These are phyloP conservation scores for Papilio polyxenes DNA, from an alignment of 1,140 invertebrate species.

Conservation along the genomic window DNA sequence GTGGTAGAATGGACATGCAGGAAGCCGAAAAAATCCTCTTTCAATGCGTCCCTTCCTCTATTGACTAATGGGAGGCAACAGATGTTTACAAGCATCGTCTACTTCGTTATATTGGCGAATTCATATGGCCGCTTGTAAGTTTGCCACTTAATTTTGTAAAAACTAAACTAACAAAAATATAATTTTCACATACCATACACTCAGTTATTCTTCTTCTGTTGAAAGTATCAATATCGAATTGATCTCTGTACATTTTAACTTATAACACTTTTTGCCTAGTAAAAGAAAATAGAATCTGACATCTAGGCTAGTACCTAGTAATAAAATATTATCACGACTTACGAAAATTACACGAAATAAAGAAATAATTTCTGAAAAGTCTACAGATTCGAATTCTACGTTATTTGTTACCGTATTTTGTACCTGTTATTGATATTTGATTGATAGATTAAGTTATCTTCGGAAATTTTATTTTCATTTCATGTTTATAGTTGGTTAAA, in stretches of 20 bases:
- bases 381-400: background rate
- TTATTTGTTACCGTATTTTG: background rate
- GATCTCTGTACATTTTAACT: background rate
- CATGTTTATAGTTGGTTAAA: background rate
- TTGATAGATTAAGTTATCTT: background rate
- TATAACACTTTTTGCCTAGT: background rate
- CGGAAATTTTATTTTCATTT: background rate
- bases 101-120: no score
- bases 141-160: no score
- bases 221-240: background rate
- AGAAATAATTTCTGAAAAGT: background rate
- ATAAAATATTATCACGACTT: background rate
- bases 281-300: background rate
- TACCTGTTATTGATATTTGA: no score
- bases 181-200: background rate
- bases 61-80: no score
- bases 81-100: no score
- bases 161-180: background rate
- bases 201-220: slow-evolving; percentile 4
- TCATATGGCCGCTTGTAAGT: no score
- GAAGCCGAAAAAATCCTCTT: no score
- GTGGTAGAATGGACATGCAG: no score
- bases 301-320: no score
- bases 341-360: background rate
- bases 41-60: no score